A percentile compares a stretch with the other conserved stretches of the same genome.
These are phyloP conservation scores for Nothoprocta perdicaria DNA, from an alignment of 2,113 vertebrate genomes.

Conservation along the genomic window DNA sequence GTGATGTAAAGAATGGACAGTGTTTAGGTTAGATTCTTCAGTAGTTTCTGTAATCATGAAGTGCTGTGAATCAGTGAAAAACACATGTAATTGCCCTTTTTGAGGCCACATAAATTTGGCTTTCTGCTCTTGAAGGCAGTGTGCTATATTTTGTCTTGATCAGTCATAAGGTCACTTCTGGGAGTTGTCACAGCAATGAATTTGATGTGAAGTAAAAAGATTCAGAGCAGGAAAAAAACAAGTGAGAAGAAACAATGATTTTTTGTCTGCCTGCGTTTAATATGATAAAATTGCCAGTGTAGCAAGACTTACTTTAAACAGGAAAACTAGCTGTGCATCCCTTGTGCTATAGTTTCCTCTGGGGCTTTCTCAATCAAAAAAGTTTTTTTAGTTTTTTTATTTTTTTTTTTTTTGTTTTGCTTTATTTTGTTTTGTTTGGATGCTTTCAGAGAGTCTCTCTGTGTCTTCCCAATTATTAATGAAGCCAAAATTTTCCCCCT, in stretches of 20 bases:
- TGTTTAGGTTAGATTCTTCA: background rate
- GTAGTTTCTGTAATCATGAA: background rate
- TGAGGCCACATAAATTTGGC: background rate
- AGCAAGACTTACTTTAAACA: background rate
- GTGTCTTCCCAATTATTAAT: background rate
- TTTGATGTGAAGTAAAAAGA: background rate
- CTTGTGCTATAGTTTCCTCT: background rate
- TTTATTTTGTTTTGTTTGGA: background rate
- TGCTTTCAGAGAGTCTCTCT: background rate
- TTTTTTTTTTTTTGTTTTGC: background rate
- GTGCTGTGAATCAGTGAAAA: background rate
- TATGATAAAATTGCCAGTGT: background rate
- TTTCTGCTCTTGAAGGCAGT: background rate
- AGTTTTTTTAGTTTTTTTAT: background rate
- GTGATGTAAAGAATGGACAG: background rate
- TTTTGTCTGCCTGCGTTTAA: background rate
- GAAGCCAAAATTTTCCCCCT: background rate
- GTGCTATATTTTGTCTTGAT: background rate
- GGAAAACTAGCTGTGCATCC: background rate
- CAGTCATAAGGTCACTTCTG: background rate
- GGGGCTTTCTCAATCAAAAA: background rate
- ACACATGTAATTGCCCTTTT: background rate
- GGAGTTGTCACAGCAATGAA: background rate
- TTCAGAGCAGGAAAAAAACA: background rate
- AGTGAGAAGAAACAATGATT: background rate